phyloP scores from a whole-genome alignment of 1,140 invertebrate genomes.

The Philopotamus ludificatus region DNA sequence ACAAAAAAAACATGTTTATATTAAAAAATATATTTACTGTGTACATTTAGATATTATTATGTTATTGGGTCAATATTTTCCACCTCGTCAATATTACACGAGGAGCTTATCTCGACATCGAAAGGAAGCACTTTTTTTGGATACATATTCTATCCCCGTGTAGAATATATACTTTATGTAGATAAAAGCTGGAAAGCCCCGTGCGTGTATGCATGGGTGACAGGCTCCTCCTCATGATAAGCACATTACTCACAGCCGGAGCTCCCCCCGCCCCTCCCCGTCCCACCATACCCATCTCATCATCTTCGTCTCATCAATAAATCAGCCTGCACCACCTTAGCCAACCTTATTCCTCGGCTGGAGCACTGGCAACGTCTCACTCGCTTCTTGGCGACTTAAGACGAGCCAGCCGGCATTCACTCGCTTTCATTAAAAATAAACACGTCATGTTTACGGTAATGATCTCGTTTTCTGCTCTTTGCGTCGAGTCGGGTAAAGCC shows the following conservation, averaged over 20 bases:
- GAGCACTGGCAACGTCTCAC: constrained; percentile 11
- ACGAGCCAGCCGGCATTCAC: constrained; percentile 19
- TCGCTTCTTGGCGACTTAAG: constrained; percentile 23
- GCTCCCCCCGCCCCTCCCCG: neutral
- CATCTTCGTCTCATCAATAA: constrained; percentile 26
- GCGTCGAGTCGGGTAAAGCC: no score
- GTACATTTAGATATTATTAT: no score
- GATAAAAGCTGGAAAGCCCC: no score
- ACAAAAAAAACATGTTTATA: no score
- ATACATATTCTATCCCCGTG: no score
- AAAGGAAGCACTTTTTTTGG: no score
- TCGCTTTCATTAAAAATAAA: constrained; percentile 27
- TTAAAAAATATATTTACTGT: no score
- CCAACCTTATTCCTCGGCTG: constrained; percentile 1
- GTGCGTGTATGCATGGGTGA: neutral
- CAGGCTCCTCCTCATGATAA: constrained; percentile 21
- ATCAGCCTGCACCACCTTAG: constrained; percentile 5
- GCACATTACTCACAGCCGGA: constrained; percentile 21
- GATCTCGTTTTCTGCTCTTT: constrained; percentile 1
- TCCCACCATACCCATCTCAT: neutral
- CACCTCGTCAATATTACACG: no score
- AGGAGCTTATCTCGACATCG: no score
- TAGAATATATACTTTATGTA: no score
- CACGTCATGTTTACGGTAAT: constrained; percentile 22
- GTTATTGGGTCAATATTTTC: no score